Conservation (phyloP, 2,113 vertebrate genomes). For the Trogon surrucura region DNA sequence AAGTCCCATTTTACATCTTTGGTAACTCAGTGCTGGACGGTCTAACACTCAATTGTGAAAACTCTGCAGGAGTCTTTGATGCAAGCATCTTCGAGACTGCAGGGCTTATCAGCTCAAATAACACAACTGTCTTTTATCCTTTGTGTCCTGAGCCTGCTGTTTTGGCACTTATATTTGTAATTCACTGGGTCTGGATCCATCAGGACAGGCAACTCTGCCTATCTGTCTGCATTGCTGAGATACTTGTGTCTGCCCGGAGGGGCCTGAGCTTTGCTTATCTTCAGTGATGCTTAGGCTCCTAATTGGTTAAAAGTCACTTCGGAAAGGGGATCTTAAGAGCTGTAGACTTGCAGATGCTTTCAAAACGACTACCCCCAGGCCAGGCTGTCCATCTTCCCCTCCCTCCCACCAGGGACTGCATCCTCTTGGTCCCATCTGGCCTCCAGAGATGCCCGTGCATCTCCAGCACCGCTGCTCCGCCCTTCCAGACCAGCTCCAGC, state of each 20-base stretch:
- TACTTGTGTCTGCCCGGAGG: neutral
- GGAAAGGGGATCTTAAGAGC: neutral
- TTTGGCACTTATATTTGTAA: slow-evolving; percentile 50
- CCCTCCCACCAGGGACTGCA: neutral
- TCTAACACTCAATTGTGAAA: slow-evolving; percentile 2
- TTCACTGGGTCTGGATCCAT: slow-evolving; percentile 29
- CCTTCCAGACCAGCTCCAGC: neutral
- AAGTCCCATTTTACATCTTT: slow-evolving; percentile 9
- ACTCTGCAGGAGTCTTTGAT: slow-evolving; percentile 46
- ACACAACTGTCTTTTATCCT: slow-evolving; percentile 43
- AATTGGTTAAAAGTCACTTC: slow-evolving; percentile 42
- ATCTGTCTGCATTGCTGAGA: slow-evolving; percentile 7
- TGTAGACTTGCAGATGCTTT: neutral
- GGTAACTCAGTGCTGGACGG: neutral
- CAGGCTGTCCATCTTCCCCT: neutral
- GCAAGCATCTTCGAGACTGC: neutral
- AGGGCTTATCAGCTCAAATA: slow-evolving; percentile 38
- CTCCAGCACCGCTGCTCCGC: neutral
- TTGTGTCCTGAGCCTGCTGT: neutral
- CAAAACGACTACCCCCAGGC: neutral
- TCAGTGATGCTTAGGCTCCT: neutral
- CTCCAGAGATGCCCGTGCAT: neutral
- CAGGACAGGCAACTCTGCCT: neutral
- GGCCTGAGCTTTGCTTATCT: neutral
- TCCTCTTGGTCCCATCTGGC: neutral